Percentiles rank a stretch among this genome's conserved stretches.
Evolutionary conservation across 2,113 vertebrate species (phyloP).

Genomic region (Neofelis nebulosa): DNA sequence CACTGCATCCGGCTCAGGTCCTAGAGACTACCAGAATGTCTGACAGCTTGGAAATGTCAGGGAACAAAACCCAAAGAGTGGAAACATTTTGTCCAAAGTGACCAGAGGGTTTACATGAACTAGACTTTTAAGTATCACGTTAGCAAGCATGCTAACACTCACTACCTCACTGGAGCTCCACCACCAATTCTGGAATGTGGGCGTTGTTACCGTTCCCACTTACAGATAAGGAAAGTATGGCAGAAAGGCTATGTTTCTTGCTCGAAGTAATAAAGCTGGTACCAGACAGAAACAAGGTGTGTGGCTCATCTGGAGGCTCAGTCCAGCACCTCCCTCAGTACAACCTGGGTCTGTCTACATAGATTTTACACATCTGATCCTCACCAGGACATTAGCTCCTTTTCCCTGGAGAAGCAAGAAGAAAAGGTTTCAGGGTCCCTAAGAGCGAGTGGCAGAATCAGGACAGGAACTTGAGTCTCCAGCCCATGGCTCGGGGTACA

Average conservation of each 20-base stretch:
- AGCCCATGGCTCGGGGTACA: neutral
- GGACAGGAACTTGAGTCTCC: neutral
- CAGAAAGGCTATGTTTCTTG: neutral
- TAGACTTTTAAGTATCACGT: neutral
- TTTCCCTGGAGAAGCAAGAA: neutral
- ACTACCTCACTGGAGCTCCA: neutral
- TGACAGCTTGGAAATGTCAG: neutral
- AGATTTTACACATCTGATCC: neutral
- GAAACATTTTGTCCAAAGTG: neutral
- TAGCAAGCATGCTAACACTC: neutral
- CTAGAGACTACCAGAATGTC: neutral
- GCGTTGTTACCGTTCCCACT: neutral
- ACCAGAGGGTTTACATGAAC: neutral
- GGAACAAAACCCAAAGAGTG: neutral
- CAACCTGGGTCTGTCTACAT: neutral
- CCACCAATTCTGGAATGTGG: neutral
- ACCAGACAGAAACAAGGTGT: neutral
- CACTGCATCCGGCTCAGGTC: neutral
- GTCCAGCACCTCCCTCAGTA: neutral
- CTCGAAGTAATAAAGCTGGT: neutral
- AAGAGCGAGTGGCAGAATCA: neutral
- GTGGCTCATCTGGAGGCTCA: neutral
- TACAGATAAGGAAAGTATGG: neutral
- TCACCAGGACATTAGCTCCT: neutral
- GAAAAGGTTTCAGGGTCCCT: neutral